phyloP scores from a whole-genome alignment of 2,113 vertebrate genomes.

The Lichenostomus cassidix region DNA sequence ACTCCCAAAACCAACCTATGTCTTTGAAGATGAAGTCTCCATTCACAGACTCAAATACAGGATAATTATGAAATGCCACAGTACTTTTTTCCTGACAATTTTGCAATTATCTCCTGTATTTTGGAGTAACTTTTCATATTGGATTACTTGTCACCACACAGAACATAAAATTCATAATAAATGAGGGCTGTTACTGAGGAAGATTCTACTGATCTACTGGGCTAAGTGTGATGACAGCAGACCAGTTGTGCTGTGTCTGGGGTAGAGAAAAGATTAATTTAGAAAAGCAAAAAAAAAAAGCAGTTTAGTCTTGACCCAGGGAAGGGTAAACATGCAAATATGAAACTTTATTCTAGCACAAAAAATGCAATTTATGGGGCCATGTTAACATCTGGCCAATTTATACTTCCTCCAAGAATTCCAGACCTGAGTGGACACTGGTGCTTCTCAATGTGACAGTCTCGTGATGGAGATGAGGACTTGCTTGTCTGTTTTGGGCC shows the following conservation, averaged over 20 bases:
- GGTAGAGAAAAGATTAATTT: neutral
- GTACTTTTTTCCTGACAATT: neutral
- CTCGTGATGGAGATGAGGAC: neutral
- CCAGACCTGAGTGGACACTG: neutral
- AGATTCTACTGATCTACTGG: neutral
- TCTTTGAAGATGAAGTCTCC: neutral
- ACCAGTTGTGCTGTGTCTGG: neutral
- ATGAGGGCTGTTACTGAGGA: neutral
- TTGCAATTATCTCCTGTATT: neutral
- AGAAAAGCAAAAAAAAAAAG: neutral
- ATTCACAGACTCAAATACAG: neutral
- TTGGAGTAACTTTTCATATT: neutral
- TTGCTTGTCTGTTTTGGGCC: neutral
- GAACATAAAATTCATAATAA: neutral
- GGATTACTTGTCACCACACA: neutral
- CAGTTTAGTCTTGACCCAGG: neutral
- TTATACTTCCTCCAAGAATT: neutral
- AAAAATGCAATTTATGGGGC: neutral
- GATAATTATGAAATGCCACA: neutral
- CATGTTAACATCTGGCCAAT: neutral
- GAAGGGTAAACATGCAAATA: neutral
- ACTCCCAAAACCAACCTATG: neutral
- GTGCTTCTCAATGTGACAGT: neutral
- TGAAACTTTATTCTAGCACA: neutral
- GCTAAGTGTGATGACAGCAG: neutral